Evolutionary conservation across 2,797 vertebrate species (phyloP).

Genomic region (Arrhamphus sclerolepis): DNA sequence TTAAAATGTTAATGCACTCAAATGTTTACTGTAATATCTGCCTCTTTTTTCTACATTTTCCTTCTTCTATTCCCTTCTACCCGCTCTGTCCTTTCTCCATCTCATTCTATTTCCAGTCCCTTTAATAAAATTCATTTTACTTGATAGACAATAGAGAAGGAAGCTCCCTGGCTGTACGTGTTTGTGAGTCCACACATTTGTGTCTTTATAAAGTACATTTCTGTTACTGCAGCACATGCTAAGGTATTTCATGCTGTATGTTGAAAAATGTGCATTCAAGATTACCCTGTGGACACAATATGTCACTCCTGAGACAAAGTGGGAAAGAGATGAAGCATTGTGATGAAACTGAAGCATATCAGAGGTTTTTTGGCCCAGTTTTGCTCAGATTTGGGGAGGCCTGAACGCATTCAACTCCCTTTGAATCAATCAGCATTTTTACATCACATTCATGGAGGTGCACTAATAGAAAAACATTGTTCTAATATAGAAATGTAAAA

Average conservation of each 20-base stretch:
- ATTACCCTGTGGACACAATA: conserved; percentile 68
- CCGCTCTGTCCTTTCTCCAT: conserved; percentile 21
- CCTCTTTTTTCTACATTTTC: conserved; percentile 8
- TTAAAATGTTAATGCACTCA: conserved; percentile 18
- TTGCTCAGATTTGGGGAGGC: conserved; percentile 44
- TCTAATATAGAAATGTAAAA: conserved; percentile 1
- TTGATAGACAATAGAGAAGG: background rate
- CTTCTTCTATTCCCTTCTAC: conserved; percentile 5
- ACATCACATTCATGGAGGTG: conserved; percentile 18
- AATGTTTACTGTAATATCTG: conserved; percentile 42
- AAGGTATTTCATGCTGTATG: conserved; percentile 41
- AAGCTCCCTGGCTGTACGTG: conserved; percentile 1
- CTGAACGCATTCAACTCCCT: conserved; percentile 32
- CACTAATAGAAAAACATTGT: background rate
- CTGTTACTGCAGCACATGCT: conserved; percentile 26
- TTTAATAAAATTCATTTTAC: conserved; percentile 10
- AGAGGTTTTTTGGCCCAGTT: conserved; percentile 61
- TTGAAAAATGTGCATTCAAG: conserved; percentile 55
- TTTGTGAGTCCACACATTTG: too few species aligned
- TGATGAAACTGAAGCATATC: conserved; percentile 63
- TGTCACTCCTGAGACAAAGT: conserved; percentile 56
- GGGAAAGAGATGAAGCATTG: conserved; percentile 52
- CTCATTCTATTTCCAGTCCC: conserved; percentile 1
- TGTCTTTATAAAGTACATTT: background rate
- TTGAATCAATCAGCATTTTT: conserved; percentile 50